A percentile compares a stretch with the other conserved stretches of the same genome.
These are phyloP conservation scores for Fringilla coelebs DNA, from an alignment of 2,797 vertebrate genomes.

Conservation along the genomic window DNA sequence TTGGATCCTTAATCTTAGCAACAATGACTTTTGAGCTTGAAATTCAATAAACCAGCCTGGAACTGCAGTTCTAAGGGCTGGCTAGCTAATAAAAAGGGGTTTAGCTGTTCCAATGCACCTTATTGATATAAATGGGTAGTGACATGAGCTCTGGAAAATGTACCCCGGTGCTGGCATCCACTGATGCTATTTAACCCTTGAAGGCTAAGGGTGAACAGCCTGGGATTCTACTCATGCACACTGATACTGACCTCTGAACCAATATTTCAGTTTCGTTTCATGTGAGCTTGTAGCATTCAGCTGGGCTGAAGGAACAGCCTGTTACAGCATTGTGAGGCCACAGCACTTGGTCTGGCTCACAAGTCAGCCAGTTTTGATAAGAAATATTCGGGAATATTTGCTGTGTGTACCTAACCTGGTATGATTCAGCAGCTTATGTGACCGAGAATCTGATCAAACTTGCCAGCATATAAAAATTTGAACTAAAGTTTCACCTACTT, in stretches of 20 bases:
- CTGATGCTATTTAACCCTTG: neutral
- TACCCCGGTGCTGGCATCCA: neutral
- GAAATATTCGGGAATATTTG: neutral
- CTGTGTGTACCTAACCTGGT: neutral
- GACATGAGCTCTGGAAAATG: slow-evolving; percentile 13
- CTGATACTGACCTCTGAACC: neutral
- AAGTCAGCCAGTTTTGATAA: neutral
- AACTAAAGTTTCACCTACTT: neutral
- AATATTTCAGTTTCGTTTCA: neutral
- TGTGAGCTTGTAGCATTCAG: rapidly evolving
- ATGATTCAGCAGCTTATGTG: neutral
- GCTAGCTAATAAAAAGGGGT: slow-evolving; percentile 44
- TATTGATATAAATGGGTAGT: slow-evolving; percentile 15
- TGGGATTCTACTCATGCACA: neutral
- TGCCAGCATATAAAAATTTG: neutral
- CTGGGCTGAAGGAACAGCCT: neutral
- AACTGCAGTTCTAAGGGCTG: neutral
- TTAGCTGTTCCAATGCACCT: slow-evolving; percentile 23
- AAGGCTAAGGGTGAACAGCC: neutral
- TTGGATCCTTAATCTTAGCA: slow-evolving; percentile 42
- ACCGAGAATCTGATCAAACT: neutral
- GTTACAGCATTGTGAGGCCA: neutral
- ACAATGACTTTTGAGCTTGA: neutral
- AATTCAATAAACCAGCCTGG: slow-evolving; percentile 45
- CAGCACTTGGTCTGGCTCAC: neutral